A percentile compares a stretch with the other conserved stretches of the same genome.
Conservation (phyloP, 2,113 vertebrate species). For the Neodontobutis hainanensis region DNA sequence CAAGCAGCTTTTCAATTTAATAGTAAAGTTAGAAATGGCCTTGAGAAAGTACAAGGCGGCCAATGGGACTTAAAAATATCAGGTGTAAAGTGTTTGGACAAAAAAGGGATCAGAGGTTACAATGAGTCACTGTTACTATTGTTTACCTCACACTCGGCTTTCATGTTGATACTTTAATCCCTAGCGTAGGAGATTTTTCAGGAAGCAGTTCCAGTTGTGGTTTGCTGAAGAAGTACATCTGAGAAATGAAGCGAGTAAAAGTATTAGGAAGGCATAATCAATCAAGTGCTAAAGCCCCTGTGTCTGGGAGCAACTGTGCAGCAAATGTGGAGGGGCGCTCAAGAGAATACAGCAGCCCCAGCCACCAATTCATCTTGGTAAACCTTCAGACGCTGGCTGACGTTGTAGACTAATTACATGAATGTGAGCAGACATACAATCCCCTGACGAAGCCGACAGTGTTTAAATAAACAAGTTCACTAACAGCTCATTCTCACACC, state of each 20-base stretch:
- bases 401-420: conserved; percentile 62
- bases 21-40: not conserved
- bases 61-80: not conserved
- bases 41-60: not conserved
- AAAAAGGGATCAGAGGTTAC: not conserved
- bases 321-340: conserved; percentile 28
- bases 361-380: conserved; percentile 33
- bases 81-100: not conserved
- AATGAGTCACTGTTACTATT: not conserved
- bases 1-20: not conserved
- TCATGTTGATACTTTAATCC: conserved; percentile 63
- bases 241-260: conserved; percentile 12
- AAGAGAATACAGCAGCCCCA: conserved; percentile 16
- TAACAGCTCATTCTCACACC: conserved; percentile 48
- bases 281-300: not conserved
- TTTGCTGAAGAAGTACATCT: conserved; percentile 92
- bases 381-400: conserved; percentile 40
- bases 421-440: conserved; percentile 58
- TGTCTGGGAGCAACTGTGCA: conserved; percentile 21
- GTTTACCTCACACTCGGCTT: conserved; percentile 55
- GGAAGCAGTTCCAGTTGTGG: conserved; percentile 53
- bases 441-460: conserved; percentile 27
- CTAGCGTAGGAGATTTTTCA: conserved; percentile 7
- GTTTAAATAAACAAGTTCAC: conserved; percentile 44
- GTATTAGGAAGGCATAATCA: conserved; percentile 5